Conservation (phyloP, 1,140 invertebrate genomes). For the Heliconius nattereri region DNA sequence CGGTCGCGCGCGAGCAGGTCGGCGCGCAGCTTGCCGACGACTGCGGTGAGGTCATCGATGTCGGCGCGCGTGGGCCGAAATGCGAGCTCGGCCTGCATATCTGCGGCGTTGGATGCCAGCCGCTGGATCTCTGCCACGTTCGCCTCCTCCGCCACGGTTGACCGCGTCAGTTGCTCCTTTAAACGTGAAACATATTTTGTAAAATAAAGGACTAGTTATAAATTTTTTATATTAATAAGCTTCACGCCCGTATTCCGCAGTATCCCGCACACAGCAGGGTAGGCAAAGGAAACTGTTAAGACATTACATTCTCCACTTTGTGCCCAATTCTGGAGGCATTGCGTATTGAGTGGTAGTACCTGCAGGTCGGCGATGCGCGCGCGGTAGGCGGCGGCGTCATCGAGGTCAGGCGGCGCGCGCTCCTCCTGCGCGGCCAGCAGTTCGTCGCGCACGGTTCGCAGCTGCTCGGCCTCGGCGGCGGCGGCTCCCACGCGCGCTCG, state of each 20-base stretch:
- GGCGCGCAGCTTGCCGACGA: conserved; percentile 56
- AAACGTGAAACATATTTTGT: neutral
- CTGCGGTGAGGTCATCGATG: conserved; percentile 64
- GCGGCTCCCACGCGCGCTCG: conserved; percentile 56
- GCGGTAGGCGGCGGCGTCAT: conserved; percentile 54
- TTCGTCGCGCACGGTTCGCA: conserved; percentile 64
- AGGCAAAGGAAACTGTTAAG: too few species aligned
- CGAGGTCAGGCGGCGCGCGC: conserved; percentile 39
- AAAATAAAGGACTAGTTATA: too few species aligned
- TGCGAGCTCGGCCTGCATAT: conserved; percentile 73
- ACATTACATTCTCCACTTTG: too few species aligned
- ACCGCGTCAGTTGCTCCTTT: conserved; percentile 64
- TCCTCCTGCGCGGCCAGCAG: conserved; percentile 58
- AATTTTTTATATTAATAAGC: too few species aligned
- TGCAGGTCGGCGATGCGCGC: conserved; percentile 63
- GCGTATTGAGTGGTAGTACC: conserved; percentile 36
- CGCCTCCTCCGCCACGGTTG: conserved; percentile 67
- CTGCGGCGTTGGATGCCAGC: conserved; percentile 61
- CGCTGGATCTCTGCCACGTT: conserved; percentile 72
- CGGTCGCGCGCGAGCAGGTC: conserved; percentile 57
- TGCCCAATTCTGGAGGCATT: too few species aligned
- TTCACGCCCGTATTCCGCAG: too few species aligned
- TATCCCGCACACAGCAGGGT: too few species aligned
- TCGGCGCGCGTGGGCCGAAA: conserved; percentile 69
- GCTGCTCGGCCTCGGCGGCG: conserved; percentile 59